Conservation (phyloP, 1,140 invertebrate species). For the Gerris buenoi region DNA sequence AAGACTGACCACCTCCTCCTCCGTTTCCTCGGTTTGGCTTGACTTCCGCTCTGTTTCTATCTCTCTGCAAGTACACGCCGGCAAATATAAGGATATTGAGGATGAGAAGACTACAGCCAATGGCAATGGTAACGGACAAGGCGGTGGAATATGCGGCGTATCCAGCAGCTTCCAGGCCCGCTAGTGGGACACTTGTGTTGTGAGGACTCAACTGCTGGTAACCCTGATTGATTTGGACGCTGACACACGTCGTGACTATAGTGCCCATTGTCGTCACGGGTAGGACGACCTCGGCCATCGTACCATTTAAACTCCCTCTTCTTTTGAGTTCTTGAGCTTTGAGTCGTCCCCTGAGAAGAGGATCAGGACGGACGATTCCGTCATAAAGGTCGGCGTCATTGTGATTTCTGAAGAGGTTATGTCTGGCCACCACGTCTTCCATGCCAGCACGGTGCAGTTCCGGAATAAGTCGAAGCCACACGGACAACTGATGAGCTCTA, state of each 20-base stretch:
- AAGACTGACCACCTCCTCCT: constrained; percentile 11
- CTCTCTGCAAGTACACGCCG: constrained; percentile 82
- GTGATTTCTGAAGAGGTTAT: constrained; percentile 69
- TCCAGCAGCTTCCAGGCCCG: constrained; percentile 60
- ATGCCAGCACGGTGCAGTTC: constrained; percentile 78
- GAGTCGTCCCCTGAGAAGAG: constrained; percentile 38
- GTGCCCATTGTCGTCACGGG: constrained; percentile 36
- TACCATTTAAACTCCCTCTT: constrained; percentile 16
- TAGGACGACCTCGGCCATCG: constrained; percentile 26
- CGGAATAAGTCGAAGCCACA: constrained; percentile 84
- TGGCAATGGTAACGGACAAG: constrained; percentile 70
- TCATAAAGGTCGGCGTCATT: constrained; percentile 66
- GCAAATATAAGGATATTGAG: constrained; percentile 86
- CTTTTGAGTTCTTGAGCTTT: constrained; percentile 14
- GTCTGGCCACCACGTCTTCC: constrained; percentile 66
- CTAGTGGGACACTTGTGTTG: constrained; percentile 42
- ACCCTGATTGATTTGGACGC: constrained; percentile 20
- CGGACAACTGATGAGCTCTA: constrained; percentile 79
- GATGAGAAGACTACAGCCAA: constrained; percentile 57
- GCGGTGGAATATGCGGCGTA: constrained; percentile 63
- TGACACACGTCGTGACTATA: constrained; percentile 28
- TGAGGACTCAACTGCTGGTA: constrained; percentile 34
- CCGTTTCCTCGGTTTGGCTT: constrained; percentile 24
- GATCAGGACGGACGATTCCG: constrained; percentile 62
- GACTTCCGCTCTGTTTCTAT: constrained; percentile 46